Conservation (phyloP, 2,797 vertebrate species). For the Pyrrhura leucotis region DNA sequence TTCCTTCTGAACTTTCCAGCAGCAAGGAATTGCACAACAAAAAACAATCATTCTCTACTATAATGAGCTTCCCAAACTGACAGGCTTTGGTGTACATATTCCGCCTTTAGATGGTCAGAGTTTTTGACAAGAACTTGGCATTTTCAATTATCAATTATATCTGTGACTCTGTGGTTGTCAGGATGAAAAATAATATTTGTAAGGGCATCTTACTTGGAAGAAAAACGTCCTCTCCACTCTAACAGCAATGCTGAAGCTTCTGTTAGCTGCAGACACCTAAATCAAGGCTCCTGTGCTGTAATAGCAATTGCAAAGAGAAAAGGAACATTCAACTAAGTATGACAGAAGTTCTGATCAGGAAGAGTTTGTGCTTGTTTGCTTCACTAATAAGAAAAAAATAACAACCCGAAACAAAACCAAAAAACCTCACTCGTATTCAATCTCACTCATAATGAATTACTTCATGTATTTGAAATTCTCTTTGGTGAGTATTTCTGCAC, state of each 20-base stretch:
- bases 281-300: background rate
- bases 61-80: background rate
- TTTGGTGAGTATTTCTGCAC: background rate
- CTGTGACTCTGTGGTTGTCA: background rate
- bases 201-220: background rate
- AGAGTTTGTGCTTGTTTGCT: background rate
- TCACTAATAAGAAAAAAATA: background rate
- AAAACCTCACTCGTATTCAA: background rate
- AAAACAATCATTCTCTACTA: background rate
- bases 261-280: background rate
- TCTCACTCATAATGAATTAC: background rate
- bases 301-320: background rate
- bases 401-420: background rate
- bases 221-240: background rate
- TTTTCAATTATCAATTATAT: background rate
- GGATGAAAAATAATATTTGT: background rate
- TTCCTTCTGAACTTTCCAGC: background rate
- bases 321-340: background rate
- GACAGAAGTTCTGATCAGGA: background rate
- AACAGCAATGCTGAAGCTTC: background rate
- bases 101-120: background rate
- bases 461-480: background rate
- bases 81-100: background rate
- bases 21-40: background rate
- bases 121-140: background rate